phyloP scores from a whole-genome alignment of 2,888 invertebrate species.

The Lomographa bimaculata region DNA sequence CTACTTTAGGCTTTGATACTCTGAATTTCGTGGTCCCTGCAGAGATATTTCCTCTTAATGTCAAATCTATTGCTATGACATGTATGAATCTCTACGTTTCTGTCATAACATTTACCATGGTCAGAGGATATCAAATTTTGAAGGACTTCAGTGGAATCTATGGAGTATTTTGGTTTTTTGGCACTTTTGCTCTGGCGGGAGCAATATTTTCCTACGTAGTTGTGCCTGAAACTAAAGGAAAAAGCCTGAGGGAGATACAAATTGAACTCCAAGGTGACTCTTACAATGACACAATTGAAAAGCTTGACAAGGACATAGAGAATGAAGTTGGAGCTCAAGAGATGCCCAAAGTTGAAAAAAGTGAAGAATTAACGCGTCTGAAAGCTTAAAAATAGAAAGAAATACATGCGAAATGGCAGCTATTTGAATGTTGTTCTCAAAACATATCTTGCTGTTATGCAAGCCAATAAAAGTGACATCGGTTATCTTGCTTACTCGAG shows the following conservation, averaged over 20 bases:
- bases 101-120: slow-evolving; percentile 67
- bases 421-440: no score
- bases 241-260: slow-evolving; percentile 81
- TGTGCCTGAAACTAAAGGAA: slow-evolving; percentile 83
- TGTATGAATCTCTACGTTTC: slow-evolving; percentile 65
- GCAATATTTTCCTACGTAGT: slow-evolving; percentile 63
- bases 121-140: slow-evolving; percentile 74
- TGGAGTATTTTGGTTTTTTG: slow-evolving; percentile 75
- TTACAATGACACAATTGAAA: slow-evolving; percentile 36
- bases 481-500: no score
- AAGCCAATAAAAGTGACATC: no score
- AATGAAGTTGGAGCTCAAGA: slow-evolving; percentile 5
- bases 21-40: slow-evolving; percentile 74
- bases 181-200: slow-evolving; percentile 62
- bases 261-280: slow-evolving; percentile 64
- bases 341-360: not conserved
- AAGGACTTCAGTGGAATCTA: slow-evolving; percentile 70
- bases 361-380: slow-evolving; percentile 3
- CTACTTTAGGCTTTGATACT: slow-evolving; percentile 71
- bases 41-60: slow-evolving; percentile 82
- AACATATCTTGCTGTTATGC: no score
- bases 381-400: slow-evolving; percentile 20
- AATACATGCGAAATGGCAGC: no score
- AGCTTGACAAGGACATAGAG: slow-evolving; percentile 18
- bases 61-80: slow-evolving; percentile 79